Conservation (phyloP, 2,888 invertebrate species). For the Andrena hattorfiana region DNA sequence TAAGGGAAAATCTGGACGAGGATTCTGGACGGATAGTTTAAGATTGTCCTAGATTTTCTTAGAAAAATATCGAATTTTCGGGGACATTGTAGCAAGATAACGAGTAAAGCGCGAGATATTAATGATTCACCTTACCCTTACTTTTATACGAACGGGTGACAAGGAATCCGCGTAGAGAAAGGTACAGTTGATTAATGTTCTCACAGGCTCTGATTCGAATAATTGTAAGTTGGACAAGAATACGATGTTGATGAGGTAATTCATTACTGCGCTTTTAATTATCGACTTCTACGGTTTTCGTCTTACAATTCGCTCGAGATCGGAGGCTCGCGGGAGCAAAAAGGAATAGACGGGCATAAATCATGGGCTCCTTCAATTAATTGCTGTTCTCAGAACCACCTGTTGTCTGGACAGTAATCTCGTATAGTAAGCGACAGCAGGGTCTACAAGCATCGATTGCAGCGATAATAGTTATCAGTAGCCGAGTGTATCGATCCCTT, state of each 20-base stretch:
- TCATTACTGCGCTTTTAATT: not conserved
- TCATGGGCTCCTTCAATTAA: slow-evolving; percentile 67
- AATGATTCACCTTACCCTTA: not conserved
- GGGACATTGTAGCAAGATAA: not conserved
- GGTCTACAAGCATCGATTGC: slow-evolving; percentile 48
- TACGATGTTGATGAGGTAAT: not conserved
- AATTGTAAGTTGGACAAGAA: not conserved
- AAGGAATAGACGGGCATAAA: slow-evolving; percentile 31
- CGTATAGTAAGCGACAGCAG: slow-evolving; percentile 35
- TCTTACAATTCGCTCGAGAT: not conserved
- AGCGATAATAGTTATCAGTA: slow-evolving; percentile 53
- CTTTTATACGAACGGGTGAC: not conserved
- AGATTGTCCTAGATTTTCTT: not conserved
- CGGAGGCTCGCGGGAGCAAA: not conserved
- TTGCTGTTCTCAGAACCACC: slow-evolving; percentile 65
- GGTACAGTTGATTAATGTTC: not conserved
- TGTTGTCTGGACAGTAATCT: slow-evolving; percentile 68
- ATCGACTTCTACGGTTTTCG: not conserved
- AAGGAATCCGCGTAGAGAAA: not conserved
- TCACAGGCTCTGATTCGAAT: not conserved
- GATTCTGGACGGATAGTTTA: not conserved
- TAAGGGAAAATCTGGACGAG: not conserved
- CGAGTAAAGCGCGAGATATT: too few species aligned
- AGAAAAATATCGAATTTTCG: not conserved
- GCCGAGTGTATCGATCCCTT: slow-evolving; percentile 34